Percentiles rank a stretch among this genome's conserved stretches.
These are phyloP conservation scores for Drosophila ustulata DNA, from an alignment of 2,888 invertebrate species.

Conservation along the genomic window DNA sequence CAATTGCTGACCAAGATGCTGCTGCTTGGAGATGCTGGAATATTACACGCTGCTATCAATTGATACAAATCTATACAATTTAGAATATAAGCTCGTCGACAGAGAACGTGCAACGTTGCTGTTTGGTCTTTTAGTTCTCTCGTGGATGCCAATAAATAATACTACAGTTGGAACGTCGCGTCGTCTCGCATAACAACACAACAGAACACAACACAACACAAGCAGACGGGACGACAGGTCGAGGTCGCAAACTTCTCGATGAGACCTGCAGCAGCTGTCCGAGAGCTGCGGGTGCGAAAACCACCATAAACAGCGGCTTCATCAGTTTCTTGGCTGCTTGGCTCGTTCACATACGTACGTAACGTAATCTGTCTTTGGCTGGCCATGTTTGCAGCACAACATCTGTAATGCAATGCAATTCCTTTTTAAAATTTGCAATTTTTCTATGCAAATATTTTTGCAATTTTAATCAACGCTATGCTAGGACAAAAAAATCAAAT, in stretches of 20 bases:
- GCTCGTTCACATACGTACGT: constrained; percentile 1
- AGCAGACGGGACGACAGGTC: constrained; percentile 82
- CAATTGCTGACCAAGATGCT: constrained; percentile 45
- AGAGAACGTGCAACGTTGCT: constrained; percentile 11
- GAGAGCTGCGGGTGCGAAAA: constrained; percentile 75
- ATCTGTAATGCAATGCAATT: constrained; percentile 37
- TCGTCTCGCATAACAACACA: constrained; percentile 56
- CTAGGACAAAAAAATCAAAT: too few relatives aligned
- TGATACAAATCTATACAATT: constrained; percentile 74
- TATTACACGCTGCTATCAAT: constrained; percentile 67
- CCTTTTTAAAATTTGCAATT: constrained; percentile 40
- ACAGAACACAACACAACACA: constrained; percentile 32
- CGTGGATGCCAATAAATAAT: constrained; percentile 81
- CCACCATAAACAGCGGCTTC: constrained; percentile 48
- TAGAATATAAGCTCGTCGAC: constrained; percentile 45
- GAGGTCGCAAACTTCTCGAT: constrained; percentile 67
- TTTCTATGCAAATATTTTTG: constrained; percentile 29
- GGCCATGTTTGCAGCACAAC: constrained; percentile 7
- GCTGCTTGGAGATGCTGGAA: constrained; percentile 36
- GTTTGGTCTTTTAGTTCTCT: constrained; percentile 31
- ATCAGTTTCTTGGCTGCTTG: constrained; percentile 8
- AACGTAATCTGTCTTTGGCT: not conserved
- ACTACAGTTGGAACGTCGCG: constrained; percentile 13
- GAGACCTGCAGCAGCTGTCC: constrained; percentile 44
- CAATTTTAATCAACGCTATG: too few relatives aligned